phyloP scores from a whole-genome alignment of 1,140 invertebrate genomes.

The Rhysida immarginata region DNA sequence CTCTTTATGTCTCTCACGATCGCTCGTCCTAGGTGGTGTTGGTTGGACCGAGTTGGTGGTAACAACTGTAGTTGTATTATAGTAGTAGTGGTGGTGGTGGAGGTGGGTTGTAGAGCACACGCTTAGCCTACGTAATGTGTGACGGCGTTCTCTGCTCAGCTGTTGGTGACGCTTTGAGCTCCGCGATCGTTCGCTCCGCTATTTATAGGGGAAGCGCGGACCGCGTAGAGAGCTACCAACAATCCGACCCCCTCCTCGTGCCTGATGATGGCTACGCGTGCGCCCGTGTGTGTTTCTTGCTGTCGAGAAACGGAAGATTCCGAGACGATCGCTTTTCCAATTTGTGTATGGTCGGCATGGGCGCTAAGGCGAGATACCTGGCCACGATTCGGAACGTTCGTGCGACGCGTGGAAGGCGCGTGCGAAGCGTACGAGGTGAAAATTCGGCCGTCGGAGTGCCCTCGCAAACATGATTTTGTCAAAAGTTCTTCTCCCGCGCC shows the following conservation, averaged over 20 bases:
- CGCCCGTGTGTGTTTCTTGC: conserved; percentile 5
- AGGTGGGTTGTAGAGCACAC: background rate
- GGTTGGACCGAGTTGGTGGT: background rate
- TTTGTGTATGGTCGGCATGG: too few relatives aligned
- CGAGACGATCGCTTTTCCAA: too few relatives aligned
- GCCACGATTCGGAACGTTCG: background rate
- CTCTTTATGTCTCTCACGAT: background rate
- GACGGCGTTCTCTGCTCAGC: background rate
- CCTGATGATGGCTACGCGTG: conserved; percentile 2
- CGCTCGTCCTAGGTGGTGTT: background rate
- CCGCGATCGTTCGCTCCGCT: background rate
- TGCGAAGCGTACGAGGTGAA: background rate
- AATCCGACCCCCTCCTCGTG: background rate
- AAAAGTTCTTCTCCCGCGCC: background rate
- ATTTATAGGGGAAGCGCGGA: conserved; percentile 6
- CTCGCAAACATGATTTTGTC: background rate
- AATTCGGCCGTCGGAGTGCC: background rate
- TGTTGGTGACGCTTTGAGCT: background rate
- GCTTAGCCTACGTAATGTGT: background rate
- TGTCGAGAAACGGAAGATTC: background rate
- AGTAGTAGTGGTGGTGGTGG: background rate
- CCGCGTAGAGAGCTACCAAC: conserved; percentile 6
- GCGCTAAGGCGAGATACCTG: background rate
- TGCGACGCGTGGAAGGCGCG: background rate
- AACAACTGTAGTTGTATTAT: too few relatives aligned